These are phyloP conservation scores for Chionoecetes opilio DNA, from an alignment of 1,140 invertebrate genomes.

Conservation along the genomic window DNA sequence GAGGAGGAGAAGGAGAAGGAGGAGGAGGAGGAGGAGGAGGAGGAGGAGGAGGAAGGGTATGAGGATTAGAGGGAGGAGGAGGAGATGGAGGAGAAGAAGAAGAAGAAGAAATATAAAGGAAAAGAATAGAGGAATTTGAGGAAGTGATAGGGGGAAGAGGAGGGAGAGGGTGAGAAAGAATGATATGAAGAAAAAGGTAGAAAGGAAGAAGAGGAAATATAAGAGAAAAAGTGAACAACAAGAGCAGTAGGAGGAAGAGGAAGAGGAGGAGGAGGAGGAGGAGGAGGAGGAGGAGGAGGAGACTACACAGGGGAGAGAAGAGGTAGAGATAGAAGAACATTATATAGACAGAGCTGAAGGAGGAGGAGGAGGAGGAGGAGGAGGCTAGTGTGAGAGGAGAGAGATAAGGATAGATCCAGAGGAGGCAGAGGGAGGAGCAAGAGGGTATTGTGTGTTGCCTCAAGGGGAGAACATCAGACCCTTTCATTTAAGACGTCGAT, in stretches of 20 bases:
- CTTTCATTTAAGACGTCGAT: background rate
- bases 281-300: constrained; percentile 6
- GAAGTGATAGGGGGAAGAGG: no score
- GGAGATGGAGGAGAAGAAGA: background rate
- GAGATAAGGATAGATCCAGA: background rate
- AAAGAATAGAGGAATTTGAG: no score
- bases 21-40: background rate
- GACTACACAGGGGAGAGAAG: background rate
- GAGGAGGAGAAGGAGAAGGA: background rate
- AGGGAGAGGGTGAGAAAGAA: no score
- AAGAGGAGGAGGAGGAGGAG: background rate
- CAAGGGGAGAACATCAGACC: background rate
- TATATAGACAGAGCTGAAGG: background rate
- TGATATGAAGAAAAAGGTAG: no score
- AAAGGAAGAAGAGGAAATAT: no score
- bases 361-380: background rate
- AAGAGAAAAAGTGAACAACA: no score
- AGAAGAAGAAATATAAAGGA: background rate
- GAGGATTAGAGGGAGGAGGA: background rate
- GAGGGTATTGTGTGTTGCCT: background rate
- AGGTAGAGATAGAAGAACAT: background rate
- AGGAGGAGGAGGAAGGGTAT: background rate
- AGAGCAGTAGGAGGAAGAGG: background rate
- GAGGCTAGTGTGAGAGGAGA: background rate
- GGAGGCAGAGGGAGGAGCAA: background rate